Evolutionary conservation across 1,140 invertebrate species (phyloP), one percentile per base, ranked within the genome.

Genomic region (Drosophila triauraria): DNA sequence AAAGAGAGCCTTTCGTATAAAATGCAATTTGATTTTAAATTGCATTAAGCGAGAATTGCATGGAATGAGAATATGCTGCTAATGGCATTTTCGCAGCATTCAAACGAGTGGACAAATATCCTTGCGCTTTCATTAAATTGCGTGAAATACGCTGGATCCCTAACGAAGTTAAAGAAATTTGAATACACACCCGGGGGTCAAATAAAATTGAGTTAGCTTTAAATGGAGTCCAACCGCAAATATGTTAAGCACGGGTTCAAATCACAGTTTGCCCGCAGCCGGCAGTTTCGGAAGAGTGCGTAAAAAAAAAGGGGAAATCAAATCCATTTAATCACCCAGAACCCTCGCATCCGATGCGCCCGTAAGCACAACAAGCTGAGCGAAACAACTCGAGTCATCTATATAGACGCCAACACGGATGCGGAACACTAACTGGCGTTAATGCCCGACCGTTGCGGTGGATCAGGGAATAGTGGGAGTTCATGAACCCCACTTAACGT

Each of bases 1-100:
- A 12, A n/a, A 2, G 1, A 27, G 50, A 32, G 63, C 35, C 75
- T 59, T 70, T 75, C 58, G 76, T 83, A 86, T 82, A 79, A 83
- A 85, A 80, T 75, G 84, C 84, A 87, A 87, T 87, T 88, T 79
- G 63, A 70, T 65, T 87, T 79, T 43, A 82, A 86, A 86, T 86
- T 87, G 79, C 79, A 82, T 87, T 74, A 83, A 80, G 86, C 61
- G 72, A 48, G 72, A 83, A 72, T 77, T 48, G 62, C 38, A 38
- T 71, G 53, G 57, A 40, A 60, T 56, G 42, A 40, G 81, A 35
- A 58, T 48, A 43, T 59, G 58, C 60, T 44, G 56, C 47, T 67
- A 75, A 79, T 75, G 69, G 23, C 69, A 65, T 30, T 48, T 38
- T 59, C 23, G 23, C 32, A 38, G 43, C 58, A 47, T 50, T 38